A percentile compares a stretch with the other conserved stretches of the same genome.
Evolutionary conservation across 1,140 invertebrate species (phyloP).

Genomic region (Drosophila orena): DNA sequence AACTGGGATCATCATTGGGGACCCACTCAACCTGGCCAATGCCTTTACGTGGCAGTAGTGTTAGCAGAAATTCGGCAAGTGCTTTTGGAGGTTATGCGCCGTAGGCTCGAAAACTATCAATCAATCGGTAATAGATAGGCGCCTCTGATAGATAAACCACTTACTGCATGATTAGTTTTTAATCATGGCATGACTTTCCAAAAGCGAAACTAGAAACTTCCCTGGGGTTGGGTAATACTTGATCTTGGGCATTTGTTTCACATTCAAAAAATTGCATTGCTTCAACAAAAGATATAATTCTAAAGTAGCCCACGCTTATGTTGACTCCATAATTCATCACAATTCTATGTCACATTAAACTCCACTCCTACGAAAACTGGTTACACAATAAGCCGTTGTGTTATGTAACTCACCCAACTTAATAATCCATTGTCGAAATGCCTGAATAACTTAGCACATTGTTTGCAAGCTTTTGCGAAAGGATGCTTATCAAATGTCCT

Average conservation of each 20-base stretch:
- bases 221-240: too few relatives aligned
- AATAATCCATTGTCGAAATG: constrained; percentile 9
- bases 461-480: not conserved
- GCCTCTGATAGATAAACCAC: not conserved
- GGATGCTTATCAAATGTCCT: constrained; percentile 12
- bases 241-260: not conserved
- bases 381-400: not conserved
- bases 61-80: constrained; percentile 15
- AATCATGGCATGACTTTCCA: constrained; percentile 16
- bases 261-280: too few relatives aligned
- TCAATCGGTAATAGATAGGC: constrained; percentile 16
- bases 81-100: constrained; percentile 33
- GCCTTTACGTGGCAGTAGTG: constrained; percentile 1
- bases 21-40: constrained; percentile 3
- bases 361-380: too few relatives aligned
- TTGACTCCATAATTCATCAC: not conserved
- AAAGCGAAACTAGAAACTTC: not conserved
- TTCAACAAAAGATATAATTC: not conserved
- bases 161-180: constrained; percentile 12
- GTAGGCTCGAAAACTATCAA: constrained; percentile 24
- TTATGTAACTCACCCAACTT: constrained; percentile 56
- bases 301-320: not conserved
- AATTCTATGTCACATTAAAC: too few relatives aligned
- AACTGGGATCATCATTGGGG: not conserved
- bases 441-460: not conserved